These are phyloP conservation scores for Microcebus ravelobensis DNA, from an alignment of 2,113 vertebrate species.

Conservation along the genomic window DNA sequence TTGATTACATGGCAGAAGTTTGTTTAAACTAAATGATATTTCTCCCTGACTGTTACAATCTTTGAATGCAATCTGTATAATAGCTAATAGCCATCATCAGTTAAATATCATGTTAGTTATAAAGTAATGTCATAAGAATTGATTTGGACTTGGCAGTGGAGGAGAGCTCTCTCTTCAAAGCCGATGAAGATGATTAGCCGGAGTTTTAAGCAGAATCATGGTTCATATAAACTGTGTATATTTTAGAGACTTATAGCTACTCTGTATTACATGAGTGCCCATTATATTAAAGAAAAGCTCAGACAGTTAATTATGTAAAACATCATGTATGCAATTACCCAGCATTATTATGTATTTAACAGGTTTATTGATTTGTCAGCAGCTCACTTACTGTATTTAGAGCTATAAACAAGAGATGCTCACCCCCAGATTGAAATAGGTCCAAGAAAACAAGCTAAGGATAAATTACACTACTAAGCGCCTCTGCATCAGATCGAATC, in stretches of 20 bases:
- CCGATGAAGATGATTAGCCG: conserved; percentile 78
- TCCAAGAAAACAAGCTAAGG: conserved; percentile 85
- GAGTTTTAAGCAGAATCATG: conserved; percentile 81
- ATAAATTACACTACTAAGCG: conserved; percentile 79
- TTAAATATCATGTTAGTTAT: conserved; percentile 93
- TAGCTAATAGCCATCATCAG: conserved; percentile 90
- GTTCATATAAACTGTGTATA: conserved; percentile 76
- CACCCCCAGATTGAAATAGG: conserved; percentile 79
- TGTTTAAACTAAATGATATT: conserved; percentile 92
- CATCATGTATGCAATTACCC: conserved; percentile 86
- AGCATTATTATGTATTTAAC: conserved; percentile 87
- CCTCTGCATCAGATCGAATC: conserved; percentile 81
- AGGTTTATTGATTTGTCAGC: conserved; percentile 87
- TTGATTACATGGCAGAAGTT: conserved; percentile 89
- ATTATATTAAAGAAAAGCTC: conserved; percentile 83
- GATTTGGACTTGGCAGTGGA: conserved; percentile 89
- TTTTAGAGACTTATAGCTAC: conserved; percentile 84
- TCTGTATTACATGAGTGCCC: conserved; percentile 74
- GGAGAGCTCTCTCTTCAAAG: conserved; percentile 78
- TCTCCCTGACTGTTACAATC: conserved; percentile 88
- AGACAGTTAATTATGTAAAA: conserved; percentile 88
- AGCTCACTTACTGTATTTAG: conserved; percentile 83
- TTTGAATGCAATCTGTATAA: conserved; percentile 87
- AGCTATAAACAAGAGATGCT: conserved; percentile 84
- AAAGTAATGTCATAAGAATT: conserved; percentile 97